Conservation (phyloP, 2,797 vertebrate genomes). For the Geotrypetes seraphini region DNA sequence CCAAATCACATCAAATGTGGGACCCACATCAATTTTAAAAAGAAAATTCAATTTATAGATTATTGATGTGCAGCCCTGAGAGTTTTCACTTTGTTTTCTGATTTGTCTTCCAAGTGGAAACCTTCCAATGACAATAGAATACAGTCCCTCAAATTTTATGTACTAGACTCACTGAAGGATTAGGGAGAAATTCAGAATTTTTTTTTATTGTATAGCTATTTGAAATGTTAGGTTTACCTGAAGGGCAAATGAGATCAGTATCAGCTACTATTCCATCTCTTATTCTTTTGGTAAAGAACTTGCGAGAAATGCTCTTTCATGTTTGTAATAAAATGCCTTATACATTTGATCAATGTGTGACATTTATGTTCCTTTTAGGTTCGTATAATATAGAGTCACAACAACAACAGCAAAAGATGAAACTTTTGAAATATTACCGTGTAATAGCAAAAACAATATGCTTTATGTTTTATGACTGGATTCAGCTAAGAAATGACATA, state of each 20-base stretch:
- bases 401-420: not conserved
- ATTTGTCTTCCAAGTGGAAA: not conserved
- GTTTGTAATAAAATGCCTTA: not conserved
- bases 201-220: not conserved
- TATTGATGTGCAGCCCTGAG: not conserved
- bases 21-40: constrained; percentile 15
- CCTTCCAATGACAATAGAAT: not conserved
- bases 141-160: not conserved
- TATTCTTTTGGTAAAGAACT: not conserved
- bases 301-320: not conserved
- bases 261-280: not conserved
- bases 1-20: constrained; percentile 6
- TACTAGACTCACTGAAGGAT: not conserved
- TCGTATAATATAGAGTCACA: not conserved
- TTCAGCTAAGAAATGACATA: not conserved
- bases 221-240: not conserved
- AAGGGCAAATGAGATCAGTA: not conserved
- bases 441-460: not conserved
- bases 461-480: not conserved
- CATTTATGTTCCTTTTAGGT: too few relatives aligned
- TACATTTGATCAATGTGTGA: not conserved
- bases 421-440: not conserved
- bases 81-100: constrained; percentile 9
- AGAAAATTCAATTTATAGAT: constrained; percentile 18
- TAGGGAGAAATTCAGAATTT: not conserved